A percentile compares a stretch with the other conserved stretches of the same genome.
Evolutionary conservation across 2,797 vertebrate species (phyloP).

Genomic region (Etheostoma nigrum): DNA sequence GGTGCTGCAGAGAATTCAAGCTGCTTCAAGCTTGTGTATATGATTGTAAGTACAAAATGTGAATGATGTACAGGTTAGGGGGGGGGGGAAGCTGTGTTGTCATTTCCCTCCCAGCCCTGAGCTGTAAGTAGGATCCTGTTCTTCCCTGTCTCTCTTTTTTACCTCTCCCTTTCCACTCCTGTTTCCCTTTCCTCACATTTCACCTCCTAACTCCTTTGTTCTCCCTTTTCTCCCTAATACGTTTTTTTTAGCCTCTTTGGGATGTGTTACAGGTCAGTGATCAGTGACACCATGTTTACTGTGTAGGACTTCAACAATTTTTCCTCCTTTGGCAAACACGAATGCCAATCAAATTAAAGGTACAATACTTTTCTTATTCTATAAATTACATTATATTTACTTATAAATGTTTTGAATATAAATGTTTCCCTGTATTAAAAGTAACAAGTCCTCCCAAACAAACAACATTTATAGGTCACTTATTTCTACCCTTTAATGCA

Average conservation of each 20-base stretch:
- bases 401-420: neutral
- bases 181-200: constrained; percentile 20
- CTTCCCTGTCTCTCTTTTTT: neutral
- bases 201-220: constrained; percentile 21
- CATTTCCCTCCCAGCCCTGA: constrained; percentile 24
- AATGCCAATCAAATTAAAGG: neutral
- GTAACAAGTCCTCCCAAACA: too few species aligned
- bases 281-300: neutral
- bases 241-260: neutral
- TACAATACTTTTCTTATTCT: neutral
- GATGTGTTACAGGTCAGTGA: neutral
- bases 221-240: constrained; percentile 10
- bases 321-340: neutral
- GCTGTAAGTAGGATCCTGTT: constrained; percentile 21
- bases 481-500: too few species aligned
- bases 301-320: neutral
- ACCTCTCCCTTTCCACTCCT: neutral
- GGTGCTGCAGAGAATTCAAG: neutral
- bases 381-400: neutral
- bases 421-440: neutral
- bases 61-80: constrained; percentile 8
- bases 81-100: neutral
- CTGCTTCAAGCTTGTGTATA: neutral
- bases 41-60: constrained; percentile 4
- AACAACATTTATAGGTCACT: too few species aligned